A percentile compares a stretch with the other conserved stretches of the same genome.
Conservation (phyloP, 1,140 invertebrate species). For the Drosophila nebulosa region DNA sequence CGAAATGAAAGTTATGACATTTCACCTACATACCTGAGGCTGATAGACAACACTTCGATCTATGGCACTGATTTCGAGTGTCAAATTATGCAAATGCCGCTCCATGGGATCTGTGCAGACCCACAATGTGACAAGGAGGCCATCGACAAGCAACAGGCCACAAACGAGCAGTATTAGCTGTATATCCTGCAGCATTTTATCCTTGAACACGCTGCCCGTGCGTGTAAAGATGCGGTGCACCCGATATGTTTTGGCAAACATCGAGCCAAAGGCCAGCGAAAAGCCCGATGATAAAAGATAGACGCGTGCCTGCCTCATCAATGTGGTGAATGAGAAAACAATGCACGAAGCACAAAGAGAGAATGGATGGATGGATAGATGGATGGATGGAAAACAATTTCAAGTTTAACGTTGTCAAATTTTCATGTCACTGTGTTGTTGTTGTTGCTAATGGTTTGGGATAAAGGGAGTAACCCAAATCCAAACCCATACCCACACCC, state of each 20-base stretch:
- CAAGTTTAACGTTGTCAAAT: conserved; percentile 73
- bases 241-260: conserved; percentile 94
- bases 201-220: conserved; percentile 84
- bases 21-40: conserved; percentile 86
- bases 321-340: neutral
- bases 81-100: conserved; percentile 90
- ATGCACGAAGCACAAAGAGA: neutral
- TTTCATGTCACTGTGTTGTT: conserved; percentile 61
- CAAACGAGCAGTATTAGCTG: conserved; percentile 91
- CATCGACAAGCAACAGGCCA: conserved; percentile 89
- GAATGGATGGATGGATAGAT: conserved; percentile 1
- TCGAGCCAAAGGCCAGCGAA: conserved; percentile 92
- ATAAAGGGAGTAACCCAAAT: conserved; percentile 8
- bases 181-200: conserved; percentile 90
- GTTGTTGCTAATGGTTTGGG: conserved; percentile 10
- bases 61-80: conserved; percentile 87
- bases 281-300: conserved; percentile 93
- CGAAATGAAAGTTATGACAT: neutral
- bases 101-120: conserved; percentile 92
- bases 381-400: conserved; percentile 42
- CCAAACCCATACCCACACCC: conserved; percentile 1
- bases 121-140: conserved; percentile 90
- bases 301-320: conserved; percentile 86
- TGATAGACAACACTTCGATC: conserved; percentile 92
- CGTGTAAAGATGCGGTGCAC: conserved; percentile 92